Evolutionary conservation across 2,113 vertebrate species (phyloP), one percentile per base, ranked within the genome.

Genomic region (Asarcornis scutulata): DNA sequence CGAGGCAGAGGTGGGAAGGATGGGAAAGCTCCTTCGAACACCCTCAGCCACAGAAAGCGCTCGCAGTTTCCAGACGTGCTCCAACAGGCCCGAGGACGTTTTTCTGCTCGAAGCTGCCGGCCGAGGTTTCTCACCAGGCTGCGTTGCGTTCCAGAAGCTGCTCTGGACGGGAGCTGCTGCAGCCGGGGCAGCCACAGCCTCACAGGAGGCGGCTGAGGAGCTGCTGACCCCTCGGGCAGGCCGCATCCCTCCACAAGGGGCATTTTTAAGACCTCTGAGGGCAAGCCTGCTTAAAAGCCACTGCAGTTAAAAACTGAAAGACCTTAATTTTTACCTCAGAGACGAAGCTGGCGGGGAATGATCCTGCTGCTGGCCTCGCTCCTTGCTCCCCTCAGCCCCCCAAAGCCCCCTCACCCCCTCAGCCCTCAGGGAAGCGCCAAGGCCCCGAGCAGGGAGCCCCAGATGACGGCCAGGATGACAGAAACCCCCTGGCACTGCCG

Each of bases 251-350:
- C 8, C 20, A 22, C 21, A 38, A 34, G 11, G 34, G 7, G 6
- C 8, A 4, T 26, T 76, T 56, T 5, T 11, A 34, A 44, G 14
- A 16, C 9, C 63, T 38, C 48, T 27, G 11, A 63, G 68, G 7
- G 13, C 27, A 74, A 68, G 4, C 7, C 16, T 34, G 48, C 12
- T 20, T 64, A 64, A 42, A 36, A 75, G 10, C 59, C 0, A 27
- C 0, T 9, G 17, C 34, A 60, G 42, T 34, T 11, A 3, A 32
- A 6, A 68, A 72, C 0, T 3, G 2, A 0, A 69, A 53, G 2
- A 8, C 6, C 29, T 59, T 16, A 32, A 48, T 38, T 17, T 17
- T 79, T 7, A 1, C 36, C 75, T 36, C 18, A 21, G 83, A 53
- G 17, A 25, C 5, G 23, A 50, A 13, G 13, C 12, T 42, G 4